Conservation (phyloP, 2,113 vertebrate genomes). For the Balaeniceps rex region DNA sequence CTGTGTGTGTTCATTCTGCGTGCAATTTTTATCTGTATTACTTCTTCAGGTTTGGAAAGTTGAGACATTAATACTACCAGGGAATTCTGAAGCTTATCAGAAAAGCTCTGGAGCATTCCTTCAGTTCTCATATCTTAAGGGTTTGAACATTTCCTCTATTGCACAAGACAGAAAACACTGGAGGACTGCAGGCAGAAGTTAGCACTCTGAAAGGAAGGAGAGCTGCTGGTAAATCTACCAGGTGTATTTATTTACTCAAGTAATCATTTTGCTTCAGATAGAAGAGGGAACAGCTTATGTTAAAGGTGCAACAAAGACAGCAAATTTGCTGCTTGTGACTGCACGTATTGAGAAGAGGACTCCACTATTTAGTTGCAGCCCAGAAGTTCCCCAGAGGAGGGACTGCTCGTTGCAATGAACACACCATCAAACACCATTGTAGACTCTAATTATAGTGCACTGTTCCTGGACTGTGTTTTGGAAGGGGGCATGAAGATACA, state of each 20-base stretch:
- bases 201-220: background rate
- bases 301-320: background rate
- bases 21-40: background rate
- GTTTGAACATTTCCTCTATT: background rate
- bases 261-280: background rate
- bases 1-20: background rate
- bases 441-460: background rate
- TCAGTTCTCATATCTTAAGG: background rate
- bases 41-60: background rate
- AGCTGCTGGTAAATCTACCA: background rate
- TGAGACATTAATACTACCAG: background rate
- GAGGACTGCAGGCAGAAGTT: background rate
- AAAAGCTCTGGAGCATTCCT: background rate
- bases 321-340: background rate
- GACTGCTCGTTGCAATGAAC: background rate
- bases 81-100: background rate
- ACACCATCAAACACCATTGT: background rate
- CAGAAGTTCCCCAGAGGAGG: background rate
- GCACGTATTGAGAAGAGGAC: fast-evolving
- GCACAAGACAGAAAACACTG: background rate
- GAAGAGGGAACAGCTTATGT: background rate
- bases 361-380: background rate
- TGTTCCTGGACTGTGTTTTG: background rate
- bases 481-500: background rate
- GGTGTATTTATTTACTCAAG: background rate